phyloP scores from a whole-genome alignment of 2,888 invertebrate species.

The Hylaea fasciaria region DNA sequence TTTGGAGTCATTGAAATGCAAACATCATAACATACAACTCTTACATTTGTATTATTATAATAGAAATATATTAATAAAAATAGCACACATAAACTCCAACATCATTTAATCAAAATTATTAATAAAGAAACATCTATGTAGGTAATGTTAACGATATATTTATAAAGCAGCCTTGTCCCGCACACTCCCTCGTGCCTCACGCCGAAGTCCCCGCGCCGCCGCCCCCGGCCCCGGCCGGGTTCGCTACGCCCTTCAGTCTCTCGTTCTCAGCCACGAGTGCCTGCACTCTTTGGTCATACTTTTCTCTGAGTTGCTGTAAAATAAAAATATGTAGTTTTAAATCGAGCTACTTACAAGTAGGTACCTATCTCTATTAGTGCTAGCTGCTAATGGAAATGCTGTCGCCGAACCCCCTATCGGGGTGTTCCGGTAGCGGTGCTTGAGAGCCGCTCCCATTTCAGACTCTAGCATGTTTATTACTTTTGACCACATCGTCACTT shows the following conservation, averaged over 20 bases:
- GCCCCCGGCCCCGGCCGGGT: conserved; percentile 5
- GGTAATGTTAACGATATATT: conserved; percentile 28
- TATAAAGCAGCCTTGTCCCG: conserved; percentile 30
- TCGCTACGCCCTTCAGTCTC: conserved; percentile 59
- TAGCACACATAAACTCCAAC: not conserved
- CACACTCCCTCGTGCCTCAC: not conserved
- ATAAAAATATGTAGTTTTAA: conserved; percentile 30
- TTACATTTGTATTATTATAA: too few relatives aligned
- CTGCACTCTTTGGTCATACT: conserved; percentile 88
- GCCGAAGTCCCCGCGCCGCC: conserved; percentile 9
- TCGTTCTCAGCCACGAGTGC: conserved; percentile 83
- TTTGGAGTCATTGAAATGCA: too few relatives aligned
- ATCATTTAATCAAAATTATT: conserved; percentile 38
- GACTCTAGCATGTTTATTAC: too few relatives aligned
- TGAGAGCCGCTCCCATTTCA: too few relatives aligned
- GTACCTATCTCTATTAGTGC: too few relatives aligned
- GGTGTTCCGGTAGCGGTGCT: too few relatives aligned
- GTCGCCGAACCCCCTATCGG: too few relatives aligned
- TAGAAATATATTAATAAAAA: too few relatives aligned
- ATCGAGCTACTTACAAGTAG: not conserved
- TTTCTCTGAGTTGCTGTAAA: conserved; percentile 85
- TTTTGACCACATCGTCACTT: too few relatives aligned
- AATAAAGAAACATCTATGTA: conserved; percentile 38
- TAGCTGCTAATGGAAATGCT: too few relatives aligned
- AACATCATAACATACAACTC: too few relatives aligned